These are phyloP conservation scores for Heliothis virescens DNA, from an alignment of 1,140 invertebrate genomes.

Conservation along the genomic window DNA sequence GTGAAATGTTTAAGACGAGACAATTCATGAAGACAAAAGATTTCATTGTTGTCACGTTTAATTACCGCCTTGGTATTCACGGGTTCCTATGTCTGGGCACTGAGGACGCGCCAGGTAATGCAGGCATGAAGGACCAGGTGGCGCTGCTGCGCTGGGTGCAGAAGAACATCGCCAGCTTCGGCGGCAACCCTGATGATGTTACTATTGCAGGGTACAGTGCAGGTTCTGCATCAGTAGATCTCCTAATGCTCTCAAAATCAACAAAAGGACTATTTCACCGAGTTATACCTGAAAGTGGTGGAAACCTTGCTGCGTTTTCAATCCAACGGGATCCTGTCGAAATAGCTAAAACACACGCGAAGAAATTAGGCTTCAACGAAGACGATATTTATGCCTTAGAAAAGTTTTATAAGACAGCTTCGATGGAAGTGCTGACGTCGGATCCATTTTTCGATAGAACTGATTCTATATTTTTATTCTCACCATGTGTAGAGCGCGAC, in stretches of 20 bases:
- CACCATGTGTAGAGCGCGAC: conserved; percentile 63
- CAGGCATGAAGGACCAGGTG: conserved; percentile 74
- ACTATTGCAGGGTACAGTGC: conserved; percentile 70
- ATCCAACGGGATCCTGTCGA: conserved; percentile 60
- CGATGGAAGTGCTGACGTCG: conserved; percentile 46
- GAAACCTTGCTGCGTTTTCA: conserved; percentile 55
- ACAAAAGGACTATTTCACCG: conserved; percentile 66
- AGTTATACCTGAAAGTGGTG: conserved; percentile 67
- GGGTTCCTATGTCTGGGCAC: conserved; percentile 70
- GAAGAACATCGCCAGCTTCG: conserved; percentile 68
- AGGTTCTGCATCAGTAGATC: conserved; percentile 66
- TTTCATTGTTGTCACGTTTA: conserved; percentile 61
- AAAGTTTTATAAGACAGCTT: conserved; percentile 58
- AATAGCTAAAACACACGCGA: conserved; percentile 58
- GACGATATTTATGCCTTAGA: conserved; percentile 60
- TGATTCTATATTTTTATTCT: conserved; percentile 56
- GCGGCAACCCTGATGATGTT: conserved; percentile 73
- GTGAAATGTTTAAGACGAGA: conserved; percentile 41
- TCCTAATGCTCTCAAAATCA: conserved; percentile 65
- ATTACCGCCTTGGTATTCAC: conserved; percentile 66
- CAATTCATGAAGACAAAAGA: conserved; percentile 53
- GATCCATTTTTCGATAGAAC: conserved; percentile 34
- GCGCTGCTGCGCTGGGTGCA: conserved; percentile 68
- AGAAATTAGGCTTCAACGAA: conserved; percentile 50
- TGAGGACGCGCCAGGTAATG: conserved; percentile 69